Evolutionary conservation across 2,113 vertebrate genomes (phyloP).

Genomic region (Rhinogobius similis): DNA sequence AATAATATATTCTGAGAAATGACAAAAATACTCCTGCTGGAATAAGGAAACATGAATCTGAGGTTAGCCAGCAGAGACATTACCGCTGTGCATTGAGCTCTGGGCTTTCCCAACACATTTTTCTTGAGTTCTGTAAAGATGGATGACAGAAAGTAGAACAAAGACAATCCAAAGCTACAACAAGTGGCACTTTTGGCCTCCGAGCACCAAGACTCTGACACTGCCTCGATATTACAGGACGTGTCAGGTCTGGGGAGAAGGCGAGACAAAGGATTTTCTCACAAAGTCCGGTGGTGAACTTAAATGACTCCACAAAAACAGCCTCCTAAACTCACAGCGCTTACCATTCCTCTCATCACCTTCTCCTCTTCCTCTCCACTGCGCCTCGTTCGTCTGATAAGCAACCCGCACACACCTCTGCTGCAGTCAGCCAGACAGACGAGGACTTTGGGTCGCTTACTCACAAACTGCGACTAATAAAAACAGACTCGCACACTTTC

Average conservation of each 20-base stretch:
- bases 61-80: background rate
- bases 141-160: slow-evolving; percentile 4
- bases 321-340: slow-evolving; percentile 15
- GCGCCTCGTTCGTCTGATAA: slow-evolving; percentile 38
- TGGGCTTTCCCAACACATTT: background rate
- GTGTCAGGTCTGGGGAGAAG: background rate
- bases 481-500: background rate
- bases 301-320: slow-evolving; percentile 5
- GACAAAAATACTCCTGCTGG: slow-evolving; percentile 7
- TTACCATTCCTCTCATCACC: slow-evolving; percentile 44
- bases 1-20: background rate
- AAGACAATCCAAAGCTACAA: background rate
- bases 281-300: background rate
- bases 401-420: slow-evolving; percentile 37
- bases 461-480: slow-evolving; percentile 4
- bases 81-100: background rate
- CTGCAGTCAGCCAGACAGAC: slow-evolving; percentile 42
- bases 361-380: background rate
- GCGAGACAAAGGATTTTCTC: slow-evolving; percentile 13
- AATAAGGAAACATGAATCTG: background rate
- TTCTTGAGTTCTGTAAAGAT: background rate
- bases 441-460: slow-evolving; percentile 21
- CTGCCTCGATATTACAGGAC: background rate
- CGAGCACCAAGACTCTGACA: background rate
- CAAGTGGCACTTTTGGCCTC: background rate